phyloP scores from a whole-genome alignment of 2,113 vertebrate genomes.

The Athene noctua region DNA sequence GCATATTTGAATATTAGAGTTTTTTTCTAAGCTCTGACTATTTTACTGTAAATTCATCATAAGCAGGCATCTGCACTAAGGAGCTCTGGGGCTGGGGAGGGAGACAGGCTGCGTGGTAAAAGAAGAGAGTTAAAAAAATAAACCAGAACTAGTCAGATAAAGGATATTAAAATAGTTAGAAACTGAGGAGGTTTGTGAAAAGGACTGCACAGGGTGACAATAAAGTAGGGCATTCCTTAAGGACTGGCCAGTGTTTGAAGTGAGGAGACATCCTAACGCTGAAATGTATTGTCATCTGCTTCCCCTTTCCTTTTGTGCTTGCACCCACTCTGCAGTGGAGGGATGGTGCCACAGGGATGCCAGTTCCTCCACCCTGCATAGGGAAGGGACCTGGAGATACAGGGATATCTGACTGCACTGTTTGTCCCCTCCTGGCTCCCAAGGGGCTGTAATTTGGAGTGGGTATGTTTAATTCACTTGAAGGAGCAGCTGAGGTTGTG shows the following conservation, averaged over 20 bases:
- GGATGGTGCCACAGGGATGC: rapidly evolving
- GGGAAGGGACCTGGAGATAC: background rate
- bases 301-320: background rate
- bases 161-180: background rate
- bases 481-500: background rate
- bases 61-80: background rate
- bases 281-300: background rate
- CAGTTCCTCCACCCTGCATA: background rate
- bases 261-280: background rate
- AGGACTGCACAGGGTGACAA: background rate
- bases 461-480: rapidly evolving
- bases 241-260: background rate
- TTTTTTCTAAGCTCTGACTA: background rate
- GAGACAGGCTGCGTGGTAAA: background rate
- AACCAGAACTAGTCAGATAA: background rate
- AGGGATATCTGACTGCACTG: rapidly evolving
- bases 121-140: background rate
- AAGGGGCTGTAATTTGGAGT: background rate
- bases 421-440: background rate
- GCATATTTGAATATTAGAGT: background rate
- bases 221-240: background rate
- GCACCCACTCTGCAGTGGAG: rapidly evolving
- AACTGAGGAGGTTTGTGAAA: background rate
- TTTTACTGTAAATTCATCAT: background rate
- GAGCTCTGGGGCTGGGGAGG: background rate